Evolutionary conservation across 2,113 vertebrate species (phyloP).

Genomic region (Varanus salvator): DNA sequence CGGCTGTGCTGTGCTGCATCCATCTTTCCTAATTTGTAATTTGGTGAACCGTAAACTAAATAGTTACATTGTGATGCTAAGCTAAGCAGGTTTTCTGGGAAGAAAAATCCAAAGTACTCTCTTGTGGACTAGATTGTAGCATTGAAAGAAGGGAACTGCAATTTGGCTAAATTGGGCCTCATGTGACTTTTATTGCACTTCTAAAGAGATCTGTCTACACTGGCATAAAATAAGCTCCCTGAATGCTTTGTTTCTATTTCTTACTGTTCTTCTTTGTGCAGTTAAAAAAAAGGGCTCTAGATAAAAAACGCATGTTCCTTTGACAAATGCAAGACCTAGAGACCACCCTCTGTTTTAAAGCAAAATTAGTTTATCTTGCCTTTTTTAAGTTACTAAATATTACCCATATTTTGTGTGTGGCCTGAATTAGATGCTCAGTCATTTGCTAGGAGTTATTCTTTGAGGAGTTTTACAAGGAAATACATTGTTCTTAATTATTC

Average conservation of each 20-base stretch:
- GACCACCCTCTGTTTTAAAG: slow-evolving; percentile 77
- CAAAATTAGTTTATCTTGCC: slow-evolving; percentile 71
- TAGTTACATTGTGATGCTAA: not conserved
- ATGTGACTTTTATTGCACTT: slow-evolving; percentile 31
- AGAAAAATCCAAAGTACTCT: not conserved
- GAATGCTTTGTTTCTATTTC: slow-evolving; percentile 43
- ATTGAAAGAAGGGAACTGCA: not conserved
- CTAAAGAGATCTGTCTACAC: slow-evolving; percentile 49
- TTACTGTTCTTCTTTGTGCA: slow-evolving; percentile 64
- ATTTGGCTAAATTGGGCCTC: not conserved
- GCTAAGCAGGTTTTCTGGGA: not conserved
- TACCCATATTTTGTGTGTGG: slow-evolving; percentile 80
- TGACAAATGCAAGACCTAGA: slow-evolving; percentile 76
- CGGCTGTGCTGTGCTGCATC: no score
- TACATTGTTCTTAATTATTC: slow-evolving; percentile 81
- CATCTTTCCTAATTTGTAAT: not conserved
- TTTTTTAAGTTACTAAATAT: slow-evolving; percentile 74
- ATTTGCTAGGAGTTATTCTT: slow-evolving; percentile 78
- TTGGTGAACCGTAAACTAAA: not conserved
- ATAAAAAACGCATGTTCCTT: slow-evolving; percentile 76
- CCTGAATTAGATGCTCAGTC: slow-evolving; percentile 71
- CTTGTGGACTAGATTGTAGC: not conserved
- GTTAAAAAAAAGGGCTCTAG: slow-evolving; percentile 62
- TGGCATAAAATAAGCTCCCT: slow-evolving; percentile 61
- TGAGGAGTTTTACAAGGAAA: slow-evolving; percentile 75